phyloP scores from a whole-genome alignment of 2,797 vertebrate species.

The Sylvilagus floridanus region DNA sequence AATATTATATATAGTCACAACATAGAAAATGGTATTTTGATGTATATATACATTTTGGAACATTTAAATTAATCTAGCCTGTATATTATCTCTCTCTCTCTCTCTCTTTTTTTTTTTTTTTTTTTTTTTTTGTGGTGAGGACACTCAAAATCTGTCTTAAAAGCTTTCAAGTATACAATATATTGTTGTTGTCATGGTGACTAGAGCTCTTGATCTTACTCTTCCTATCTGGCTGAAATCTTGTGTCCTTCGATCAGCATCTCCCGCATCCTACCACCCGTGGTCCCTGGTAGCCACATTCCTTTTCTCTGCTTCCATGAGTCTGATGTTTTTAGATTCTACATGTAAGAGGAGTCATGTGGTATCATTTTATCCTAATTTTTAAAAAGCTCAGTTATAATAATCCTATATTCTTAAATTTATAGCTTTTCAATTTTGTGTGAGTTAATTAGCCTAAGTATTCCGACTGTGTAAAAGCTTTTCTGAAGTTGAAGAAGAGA shows the following conservation, averaged over 20 bases:
- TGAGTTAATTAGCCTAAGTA: background rate
- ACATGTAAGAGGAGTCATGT: background rate
- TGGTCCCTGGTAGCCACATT: background rate
- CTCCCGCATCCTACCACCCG: background rate
- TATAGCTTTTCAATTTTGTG: slow-evolving; percentile 25
- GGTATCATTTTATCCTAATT: slow-evolving; percentile 12
- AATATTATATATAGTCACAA: background rate
- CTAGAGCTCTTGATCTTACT: background rate
- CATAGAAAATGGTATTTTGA: background rate
- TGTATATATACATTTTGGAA: background rate
- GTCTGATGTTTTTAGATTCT: background rate
- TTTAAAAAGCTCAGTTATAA: slow-evolving; percentile 49
- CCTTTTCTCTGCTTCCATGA: background rate
- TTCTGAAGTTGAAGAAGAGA: slow-evolving; percentile 16
- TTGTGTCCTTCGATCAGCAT: background rate
- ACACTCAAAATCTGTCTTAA: background rate
- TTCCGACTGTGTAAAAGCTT: background rate
- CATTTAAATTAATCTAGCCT: background rate
- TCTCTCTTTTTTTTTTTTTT: too few relatives aligned
- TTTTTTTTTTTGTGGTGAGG: background rate
- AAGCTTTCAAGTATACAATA: background rate
- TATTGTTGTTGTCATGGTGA: background rate
- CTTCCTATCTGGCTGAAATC: background rate
- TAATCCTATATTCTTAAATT: slow-evolving; percentile 39
- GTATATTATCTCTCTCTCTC: background rate